Evolutionary conservation across 2,797 vertebrate genomes (phyloP).

Genomic region (Centroberyx gerrardi): DNA sequence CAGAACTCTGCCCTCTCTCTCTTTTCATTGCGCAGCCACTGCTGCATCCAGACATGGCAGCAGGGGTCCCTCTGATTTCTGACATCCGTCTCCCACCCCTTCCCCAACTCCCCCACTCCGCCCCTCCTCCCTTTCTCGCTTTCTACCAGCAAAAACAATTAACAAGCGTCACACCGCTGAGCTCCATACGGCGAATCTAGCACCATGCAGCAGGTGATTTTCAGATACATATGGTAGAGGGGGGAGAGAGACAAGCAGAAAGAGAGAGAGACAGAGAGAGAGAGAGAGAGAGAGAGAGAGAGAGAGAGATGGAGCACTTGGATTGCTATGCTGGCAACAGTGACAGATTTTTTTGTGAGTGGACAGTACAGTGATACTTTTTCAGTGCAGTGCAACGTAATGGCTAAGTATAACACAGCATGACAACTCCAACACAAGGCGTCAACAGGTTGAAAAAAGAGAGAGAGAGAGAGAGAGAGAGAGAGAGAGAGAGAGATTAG

Average conservation of each 20-base stretch:
- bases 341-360: neutral
- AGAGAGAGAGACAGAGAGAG: conserved; percentile 4
- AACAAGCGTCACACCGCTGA: conserved; percentile 50
- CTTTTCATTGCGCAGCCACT: conserved; percentile 61
- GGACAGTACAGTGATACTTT: conserved; percentile 14
- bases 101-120: conserved; percentile 35
- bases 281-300: neutral
- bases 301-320: neutral
- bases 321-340: neutral
- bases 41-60: conserved; percentile 76
- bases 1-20: conserved; percentile 57
- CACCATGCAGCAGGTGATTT: conserved; percentile 41
- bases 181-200: conserved; percentile 37
- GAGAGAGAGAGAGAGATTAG: neutral
- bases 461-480: neutral
- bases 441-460: conserved; percentile 64
- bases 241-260: neutral
- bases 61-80: conserved; percentile 72
- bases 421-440: conserved; percentile 14
- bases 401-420: conserved; percentile 13
- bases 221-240: conserved; percentile 41
- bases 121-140: conserved; percentile 25
- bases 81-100: conserved; percentile 46
- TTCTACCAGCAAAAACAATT: conserved; percentile 60
- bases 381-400: neutral